Conservation (phyloP, 2,888 invertebrate species). For the Drosophila seclusa region DNA sequence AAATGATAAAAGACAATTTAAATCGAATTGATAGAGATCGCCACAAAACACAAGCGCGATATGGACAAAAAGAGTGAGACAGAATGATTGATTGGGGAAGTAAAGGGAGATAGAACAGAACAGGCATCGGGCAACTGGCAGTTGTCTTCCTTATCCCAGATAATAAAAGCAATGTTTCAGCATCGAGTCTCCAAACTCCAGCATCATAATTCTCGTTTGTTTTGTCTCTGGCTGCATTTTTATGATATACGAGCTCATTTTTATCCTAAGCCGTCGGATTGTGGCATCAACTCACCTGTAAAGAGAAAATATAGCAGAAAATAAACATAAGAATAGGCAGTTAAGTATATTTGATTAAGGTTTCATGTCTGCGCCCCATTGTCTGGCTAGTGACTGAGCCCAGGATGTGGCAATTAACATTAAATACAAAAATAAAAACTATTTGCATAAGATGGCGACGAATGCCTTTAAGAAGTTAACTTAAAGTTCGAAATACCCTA, state of each 20-base stretch:
- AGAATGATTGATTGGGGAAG: not conserved
- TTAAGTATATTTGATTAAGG: constrained; percentile 73
- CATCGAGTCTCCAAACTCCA: constrained; percentile 27
- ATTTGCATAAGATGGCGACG: constrained; percentile 30
- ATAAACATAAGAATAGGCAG: constrained; percentile 72
- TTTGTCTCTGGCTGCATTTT: constrained; percentile 52
- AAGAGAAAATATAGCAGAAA: constrained; percentile 65
- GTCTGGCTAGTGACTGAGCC: constrained; percentile 43
- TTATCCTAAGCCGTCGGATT: constrained; percentile 23
- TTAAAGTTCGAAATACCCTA: not conserved
- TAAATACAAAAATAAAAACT: constrained; percentile 60
- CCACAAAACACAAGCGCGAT: constrained; percentile 66
- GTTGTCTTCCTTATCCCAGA: constrained; percentile 60
- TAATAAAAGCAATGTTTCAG: constrained; percentile 72
- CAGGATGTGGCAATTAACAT: constrained; percentile 58
- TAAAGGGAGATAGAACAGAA: not conserved
- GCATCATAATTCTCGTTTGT: constrained; percentile 32
- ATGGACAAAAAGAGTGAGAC: constrained; percentile 15
- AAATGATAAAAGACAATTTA: constrained; percentile 71
- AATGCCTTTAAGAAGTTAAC: constrained; percentile 3
- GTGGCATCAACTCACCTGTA: constrained; percentile 72
- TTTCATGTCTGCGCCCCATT: constrained; percentile 57
- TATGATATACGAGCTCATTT: constrained; percentile 57
- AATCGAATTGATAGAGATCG: constrained; percentile 26
- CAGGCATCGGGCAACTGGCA: constrained; percentile 36